These are phyloP conservation scores for Archilochus colubris DNA, from an alignment of 2,113 vertebrate genomes.

Conservation along the genomic window DNA sequence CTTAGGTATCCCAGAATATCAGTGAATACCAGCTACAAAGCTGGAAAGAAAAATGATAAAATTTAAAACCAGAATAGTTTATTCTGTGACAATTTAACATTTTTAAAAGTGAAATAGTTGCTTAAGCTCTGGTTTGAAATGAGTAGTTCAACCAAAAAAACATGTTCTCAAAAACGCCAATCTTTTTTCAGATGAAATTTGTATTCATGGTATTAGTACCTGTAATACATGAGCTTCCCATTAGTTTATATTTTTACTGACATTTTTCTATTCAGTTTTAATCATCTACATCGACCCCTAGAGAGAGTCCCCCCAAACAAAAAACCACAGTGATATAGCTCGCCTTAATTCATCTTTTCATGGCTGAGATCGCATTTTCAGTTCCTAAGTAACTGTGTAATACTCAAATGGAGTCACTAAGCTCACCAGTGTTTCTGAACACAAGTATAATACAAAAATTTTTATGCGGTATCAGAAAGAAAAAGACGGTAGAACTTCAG, in stretches of 20 bases:
- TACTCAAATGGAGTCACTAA: not conserved
- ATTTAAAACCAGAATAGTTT: not conserved
- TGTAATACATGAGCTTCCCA: not conserved
- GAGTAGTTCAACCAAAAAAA: not conserved
- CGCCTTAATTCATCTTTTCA: not conserved
- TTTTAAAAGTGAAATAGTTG: not conserved
- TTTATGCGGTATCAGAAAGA: not conserved
- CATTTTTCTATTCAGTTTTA: not conserved
- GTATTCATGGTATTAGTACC: not conserved
- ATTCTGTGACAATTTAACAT: not conserved
- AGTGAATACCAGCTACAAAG: not conserved
- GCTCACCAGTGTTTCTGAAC: not conserved
- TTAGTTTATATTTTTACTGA: not conserved
- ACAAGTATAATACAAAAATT: not conserved
- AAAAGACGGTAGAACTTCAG: not conserved
- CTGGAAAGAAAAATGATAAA: not conserved
- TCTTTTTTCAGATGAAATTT: not conserved
- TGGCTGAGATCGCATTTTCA: not conserved
- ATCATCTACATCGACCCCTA: not conserved
- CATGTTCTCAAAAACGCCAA: not conserved
- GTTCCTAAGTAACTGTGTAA: not conserved
- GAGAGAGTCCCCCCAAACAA: too few relatives aligned
- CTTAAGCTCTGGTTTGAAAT: not conserved
- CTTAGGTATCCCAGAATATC: not conserved
- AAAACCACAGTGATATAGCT: not conserved